These are phyloP conservation scores for Lypha dubia DNA, from an alignment of 2,888 invertebrate species.

Conservation along the genomic window DNA sequence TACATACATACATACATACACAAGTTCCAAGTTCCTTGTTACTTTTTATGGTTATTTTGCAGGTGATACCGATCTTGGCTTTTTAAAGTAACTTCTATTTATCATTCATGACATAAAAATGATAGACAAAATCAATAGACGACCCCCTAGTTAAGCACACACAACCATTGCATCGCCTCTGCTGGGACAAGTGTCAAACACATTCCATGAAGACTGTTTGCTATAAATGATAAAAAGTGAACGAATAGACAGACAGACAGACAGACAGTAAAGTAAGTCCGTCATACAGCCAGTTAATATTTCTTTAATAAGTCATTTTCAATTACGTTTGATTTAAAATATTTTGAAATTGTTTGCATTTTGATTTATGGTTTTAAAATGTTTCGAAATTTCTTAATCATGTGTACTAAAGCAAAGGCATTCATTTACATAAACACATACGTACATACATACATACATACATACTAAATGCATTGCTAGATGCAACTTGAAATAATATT, in stretches of 20 bases:
- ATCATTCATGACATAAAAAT: constrained; percentile 58
- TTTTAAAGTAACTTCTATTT: constrained; percentile 37
- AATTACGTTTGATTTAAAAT: constrained; percentile 54
- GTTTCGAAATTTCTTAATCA: constrained; percentile 33
- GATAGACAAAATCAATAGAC: constrained; percentile 55
- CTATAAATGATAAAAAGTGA: constrained; percentile 37
- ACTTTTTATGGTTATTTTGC: constrained; percentile 10
- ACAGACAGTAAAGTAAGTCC: constrained; percentile 3
- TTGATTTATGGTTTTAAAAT: constrained; percentile 68
- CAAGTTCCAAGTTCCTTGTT: background rate
- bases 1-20: background rate
- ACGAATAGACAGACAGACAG: constrained; percentile 5
- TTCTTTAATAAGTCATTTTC: constrained; percentile 58
- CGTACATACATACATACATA: constrained; percentile 40
- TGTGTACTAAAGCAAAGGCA: background rate
- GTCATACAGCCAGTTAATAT: constrained; percentile 26
- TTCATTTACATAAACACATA: constrained; percentile 37
- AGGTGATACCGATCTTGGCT: constrained; percentile 44
- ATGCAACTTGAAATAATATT: constrained; percentile 50
- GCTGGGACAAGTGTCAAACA: constrained; percentile 57
- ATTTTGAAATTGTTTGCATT: constrained; percentile 32
- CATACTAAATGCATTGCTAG: background rate
- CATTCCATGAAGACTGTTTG: constrained; percentile 17
- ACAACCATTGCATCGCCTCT: constrained; percentile 58
- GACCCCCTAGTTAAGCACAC: constrained; percentile 52